Evolutionary conservation across 1,140 invertebrate genomes (phyloP), one percentile per base, ranked within the genome.

Genomic region (Drosophila guanche): DNA sequence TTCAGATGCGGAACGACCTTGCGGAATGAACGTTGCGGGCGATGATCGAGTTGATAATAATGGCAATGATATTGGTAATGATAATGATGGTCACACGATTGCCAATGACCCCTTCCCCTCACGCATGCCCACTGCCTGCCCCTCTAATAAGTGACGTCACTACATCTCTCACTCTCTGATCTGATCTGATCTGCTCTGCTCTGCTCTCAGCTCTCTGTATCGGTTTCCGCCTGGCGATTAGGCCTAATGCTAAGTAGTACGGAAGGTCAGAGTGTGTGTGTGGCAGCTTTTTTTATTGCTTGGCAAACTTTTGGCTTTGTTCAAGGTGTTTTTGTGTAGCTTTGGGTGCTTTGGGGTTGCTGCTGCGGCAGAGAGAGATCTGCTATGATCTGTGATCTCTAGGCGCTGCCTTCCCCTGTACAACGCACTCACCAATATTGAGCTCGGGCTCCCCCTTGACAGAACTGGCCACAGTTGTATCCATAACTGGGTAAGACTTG

Each of bases 391-490:
- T 27, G 25, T 27, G 25, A 27, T 27, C 25, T 27, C 25, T 27
- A 27, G 25, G 6, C 5, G 25, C 5, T 27, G 25, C 25, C 1
- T 20, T 0, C 25, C 25, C 25, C 25, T 5, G 25, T 27, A 27
- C 25, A 27, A 6, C 25, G 0, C 29, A 85, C 90, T 89, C 68
- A 94, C 93, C 93, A 92, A 94, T 94, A 67, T 94, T 93, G 4
- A 94, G 88, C 70, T 94, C 93, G 0, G 93, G 93, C 63, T 94
- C 93, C 0, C 93, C 92, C 73, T 93, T 92, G 1, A 92, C 92
- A 22, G 93, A 93, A 2, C 93, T 93, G 51, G 90, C 90, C 4
- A 93, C 93, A 4, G 93, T 93, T 14, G 93, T 93, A 75, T 94
- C 93, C 93, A 93, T 93, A 51, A 93, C 93, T 37, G 93, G 93